phyloP scores from a whole-genome alignment of 2,113 vertebrate genomes.

The Hemiscyllium ocellatum region DNA sequence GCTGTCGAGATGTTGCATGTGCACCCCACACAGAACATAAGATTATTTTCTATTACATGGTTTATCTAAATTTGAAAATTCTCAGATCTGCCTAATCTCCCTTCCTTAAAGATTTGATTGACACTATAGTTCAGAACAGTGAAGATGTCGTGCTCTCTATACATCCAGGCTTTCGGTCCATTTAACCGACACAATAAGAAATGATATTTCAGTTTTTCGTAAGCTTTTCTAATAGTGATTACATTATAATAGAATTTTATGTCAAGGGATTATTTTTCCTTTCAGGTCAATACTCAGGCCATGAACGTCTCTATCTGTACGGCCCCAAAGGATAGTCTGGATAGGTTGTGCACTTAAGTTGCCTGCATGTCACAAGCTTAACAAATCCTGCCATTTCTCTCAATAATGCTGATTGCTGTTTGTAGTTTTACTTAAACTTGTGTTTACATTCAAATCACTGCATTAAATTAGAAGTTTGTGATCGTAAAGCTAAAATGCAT shows the following conservation, averaged over 20 bases:
- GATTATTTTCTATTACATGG: constrained; percentile 16
- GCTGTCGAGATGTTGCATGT: not conserved
- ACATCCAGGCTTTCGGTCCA: not conserved
- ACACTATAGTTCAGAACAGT: constrained; percentile 10
- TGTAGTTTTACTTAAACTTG: constrained; percentile 7
- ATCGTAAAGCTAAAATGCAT: not conserved
- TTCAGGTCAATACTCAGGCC: not conserved
- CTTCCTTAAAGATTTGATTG: constrained; percentile 19
- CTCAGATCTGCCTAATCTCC: constrained; percentile 28
- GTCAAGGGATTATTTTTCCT: constrained; percentile 32
- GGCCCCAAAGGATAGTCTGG: constrained; percentile 13
- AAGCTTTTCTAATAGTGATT: constrained; percentile 30
- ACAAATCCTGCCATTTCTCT: constrained; percentile 15
- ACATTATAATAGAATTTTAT: constrained; percentile 38
- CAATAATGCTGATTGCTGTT: constrained; percentile 8
- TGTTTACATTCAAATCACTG: not conserved
- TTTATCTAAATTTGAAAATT: constrained; percentile 27
- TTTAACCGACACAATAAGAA: not conserved
- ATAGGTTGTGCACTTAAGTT: constrained; percentile 9
- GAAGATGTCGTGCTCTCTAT: not conserved
- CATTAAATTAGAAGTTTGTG: not conserved
- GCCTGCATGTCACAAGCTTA: not conserved
- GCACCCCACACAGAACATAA: constrained; percentile 2
- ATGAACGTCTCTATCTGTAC: not conserved
- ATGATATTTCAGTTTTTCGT: constrained; percentile 35